phyloP scores from a whole-genome alignment of 2,113 vertebrate species.

The Barbus barbus region DNA sequence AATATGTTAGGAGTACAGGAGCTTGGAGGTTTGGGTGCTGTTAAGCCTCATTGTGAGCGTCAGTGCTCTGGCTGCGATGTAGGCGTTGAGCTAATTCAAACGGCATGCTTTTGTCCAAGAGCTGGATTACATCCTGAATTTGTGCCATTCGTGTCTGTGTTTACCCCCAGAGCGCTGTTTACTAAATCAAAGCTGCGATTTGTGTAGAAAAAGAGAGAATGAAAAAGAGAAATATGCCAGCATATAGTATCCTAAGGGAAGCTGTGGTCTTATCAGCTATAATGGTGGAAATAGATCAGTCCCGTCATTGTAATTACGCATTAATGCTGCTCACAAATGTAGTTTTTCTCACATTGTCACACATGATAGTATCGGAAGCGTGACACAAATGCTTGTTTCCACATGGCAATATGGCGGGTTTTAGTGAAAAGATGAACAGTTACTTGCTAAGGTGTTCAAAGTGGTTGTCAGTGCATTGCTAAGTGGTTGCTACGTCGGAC shows the following conservation, averaged over 20 bases:
- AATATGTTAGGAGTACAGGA: not conserved
- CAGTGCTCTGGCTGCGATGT: conserved; percentile 26
- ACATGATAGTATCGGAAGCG: not conserved
- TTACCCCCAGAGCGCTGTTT: conserved; percentile 49
- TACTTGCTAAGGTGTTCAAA: not conserved
- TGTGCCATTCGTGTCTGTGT: conserved; percentile 34
- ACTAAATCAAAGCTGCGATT: conserved; percentile 35
- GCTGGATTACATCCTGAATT: conserved; percentile 40
- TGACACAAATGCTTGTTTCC: not conserved
- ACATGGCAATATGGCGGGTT: not conserved
- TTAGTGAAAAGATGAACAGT: not conserved
- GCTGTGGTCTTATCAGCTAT: conserved; percentile 8
- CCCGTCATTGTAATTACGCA: conserved; percentile 19
- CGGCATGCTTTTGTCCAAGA: conserved; percentile 40
- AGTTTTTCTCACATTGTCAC: not conserved
- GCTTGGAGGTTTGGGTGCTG: not conserved
- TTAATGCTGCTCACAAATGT: not conserved
- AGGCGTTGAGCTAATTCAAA: conserved; percentile 48
- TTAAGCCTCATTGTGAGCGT: conserved; percentile 41
- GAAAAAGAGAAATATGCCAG: not conserved
- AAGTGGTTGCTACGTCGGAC: not conserved
- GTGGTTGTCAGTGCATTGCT: not conserved
- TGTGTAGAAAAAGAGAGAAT: not conserved
- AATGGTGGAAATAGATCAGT: conserved; percentile 3
- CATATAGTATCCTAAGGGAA: not conserved